phyloP scores from a whole-genome alignment of 2,888 invertebrate genomes.

The Vandiemenella viatica region DNA sequence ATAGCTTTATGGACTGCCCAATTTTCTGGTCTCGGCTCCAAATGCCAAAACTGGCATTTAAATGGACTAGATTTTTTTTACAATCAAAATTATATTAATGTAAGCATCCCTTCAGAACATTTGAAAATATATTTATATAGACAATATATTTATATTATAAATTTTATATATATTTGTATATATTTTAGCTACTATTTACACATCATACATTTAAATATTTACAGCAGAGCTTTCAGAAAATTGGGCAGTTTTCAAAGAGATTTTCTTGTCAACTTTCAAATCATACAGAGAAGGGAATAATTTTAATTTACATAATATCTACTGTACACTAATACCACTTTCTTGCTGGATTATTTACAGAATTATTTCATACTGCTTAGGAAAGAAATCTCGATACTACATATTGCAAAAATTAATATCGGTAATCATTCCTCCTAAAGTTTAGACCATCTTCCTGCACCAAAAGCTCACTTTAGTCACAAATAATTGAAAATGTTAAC shows the following conservation, averaged over 20 bases:
- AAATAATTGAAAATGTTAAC: too few species aligned
- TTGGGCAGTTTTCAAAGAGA: conserved; percentile 7
- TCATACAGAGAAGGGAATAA: conserved; percentile 7
- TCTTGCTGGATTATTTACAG: neutral
- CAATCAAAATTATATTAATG: conserved; percentile 15
- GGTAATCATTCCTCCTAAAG: too few species aligned
- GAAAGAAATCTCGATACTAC: too few species aligned
- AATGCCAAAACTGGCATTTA: conserved; percentile 3
- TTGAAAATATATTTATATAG: conserved; percentile 16
- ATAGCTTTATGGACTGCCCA: conserved; percentile 2
- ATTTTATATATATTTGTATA: conserved; percentile 4
- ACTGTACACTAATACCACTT: conserved; percentile 1
- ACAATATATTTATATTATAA: conserved; percentile 1
- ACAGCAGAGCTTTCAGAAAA: conserved; percentile 10
- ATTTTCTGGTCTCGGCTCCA: conserved; percentile 9
- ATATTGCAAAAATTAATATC: too few species aligned
- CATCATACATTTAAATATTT: conserved; percentile 8
- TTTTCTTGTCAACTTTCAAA: conserved; percentile 9
- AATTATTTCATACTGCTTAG: conserved; percentile 8
- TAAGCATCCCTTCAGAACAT: conserved; percentile 5
- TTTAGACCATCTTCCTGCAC: too few species aligned
- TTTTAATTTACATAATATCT: conserved; percentile 11
- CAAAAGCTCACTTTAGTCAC: too few species aligned
- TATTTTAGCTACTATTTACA: conserved; percentile 10
- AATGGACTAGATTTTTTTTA: conserved; percentile 14